Conservation (phyloP, 2,797 vertebrate genomes). For the Ceryle rudis region DNA sequence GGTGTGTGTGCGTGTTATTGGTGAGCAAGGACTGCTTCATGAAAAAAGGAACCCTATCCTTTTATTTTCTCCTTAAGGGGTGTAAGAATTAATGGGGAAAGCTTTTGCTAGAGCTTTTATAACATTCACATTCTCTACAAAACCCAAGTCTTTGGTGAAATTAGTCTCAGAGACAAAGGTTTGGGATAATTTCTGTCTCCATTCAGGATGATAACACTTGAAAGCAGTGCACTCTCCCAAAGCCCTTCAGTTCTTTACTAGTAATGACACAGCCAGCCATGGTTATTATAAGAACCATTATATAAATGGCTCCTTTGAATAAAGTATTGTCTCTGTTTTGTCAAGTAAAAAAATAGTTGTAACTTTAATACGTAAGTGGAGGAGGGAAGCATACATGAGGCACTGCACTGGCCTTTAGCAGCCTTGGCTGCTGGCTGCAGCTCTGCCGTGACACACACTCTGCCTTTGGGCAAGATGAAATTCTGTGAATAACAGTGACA, state of each 20-base stretch:
- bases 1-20: not conserved
- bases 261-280: not conserved
- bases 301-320: not conserved
- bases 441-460: rapidly evolving
- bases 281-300: not conserved
- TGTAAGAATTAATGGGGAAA: not conserved
- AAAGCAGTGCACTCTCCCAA: not conserved
- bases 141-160: not conserved
- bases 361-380: not conserved
- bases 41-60: not conserved
- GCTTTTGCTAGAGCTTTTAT: not conserved
- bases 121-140: not conserved
- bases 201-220: not conserved
- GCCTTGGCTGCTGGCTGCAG: not conserved
- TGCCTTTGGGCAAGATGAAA: not conserved
- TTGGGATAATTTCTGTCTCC: not conserved
- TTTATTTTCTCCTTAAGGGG: not conserved
- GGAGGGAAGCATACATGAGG: not conserved
- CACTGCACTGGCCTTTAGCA: not conserved
- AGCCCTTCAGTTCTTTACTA: not conserved
- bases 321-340: not conserved
- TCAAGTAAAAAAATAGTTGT: not conserved
- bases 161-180: not conserved
- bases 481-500: not conserved
- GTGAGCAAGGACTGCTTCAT: not conserved